Percentiles rank a stretch among this genome's conserved stretches.
phyloP scores from a whole-genome alignment of 2,797 vertebrate genomes.

The Sus cebifrons region DNA sequence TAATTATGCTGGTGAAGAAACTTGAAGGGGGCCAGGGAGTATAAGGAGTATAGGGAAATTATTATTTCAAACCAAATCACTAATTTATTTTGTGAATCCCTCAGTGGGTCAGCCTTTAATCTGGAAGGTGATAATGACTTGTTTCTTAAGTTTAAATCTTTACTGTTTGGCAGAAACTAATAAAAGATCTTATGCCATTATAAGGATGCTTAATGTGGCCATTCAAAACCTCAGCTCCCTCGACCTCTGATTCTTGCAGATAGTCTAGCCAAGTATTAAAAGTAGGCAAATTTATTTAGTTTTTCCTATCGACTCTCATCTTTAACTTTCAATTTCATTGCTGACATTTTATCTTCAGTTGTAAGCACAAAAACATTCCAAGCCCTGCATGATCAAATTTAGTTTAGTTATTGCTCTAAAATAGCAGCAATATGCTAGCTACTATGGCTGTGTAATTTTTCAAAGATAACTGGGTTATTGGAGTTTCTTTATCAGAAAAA shows the following conservation, averaged over 20 bases:
- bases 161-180: slow-evolving; percentile 43
- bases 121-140: neutral
- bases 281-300: slow-evolving; percentile 53
- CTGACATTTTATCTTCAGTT: slow-evolving; percentile 21
- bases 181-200: neutral
- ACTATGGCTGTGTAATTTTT: neutral
- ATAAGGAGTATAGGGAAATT: neutral
- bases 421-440: neutral
- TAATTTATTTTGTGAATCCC: neutral
- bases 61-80: slow-evolving; percentile 17
- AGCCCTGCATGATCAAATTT: neutral
- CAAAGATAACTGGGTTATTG: neutral
- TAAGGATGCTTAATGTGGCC: neutral
- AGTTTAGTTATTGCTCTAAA: neutral
- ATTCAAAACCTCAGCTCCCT: slow-evolving; percentile 32
- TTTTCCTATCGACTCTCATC: neutral
- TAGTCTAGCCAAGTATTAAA: neutral
- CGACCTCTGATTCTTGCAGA: neutral
- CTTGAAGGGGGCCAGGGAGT: neutral
- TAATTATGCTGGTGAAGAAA: neutral
- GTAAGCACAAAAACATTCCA: slow-evolving; percentile 6
- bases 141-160: neutral
- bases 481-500: slow-evolving; percentile 20
- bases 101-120: neutral
- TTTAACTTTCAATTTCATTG: slow-evolving; percentile 64